These are phyloP conservation scores for Beris morrisii DNA, from an alignment of 2,888 invertebrate genomes.

Conservation along the genomic window DNA sequence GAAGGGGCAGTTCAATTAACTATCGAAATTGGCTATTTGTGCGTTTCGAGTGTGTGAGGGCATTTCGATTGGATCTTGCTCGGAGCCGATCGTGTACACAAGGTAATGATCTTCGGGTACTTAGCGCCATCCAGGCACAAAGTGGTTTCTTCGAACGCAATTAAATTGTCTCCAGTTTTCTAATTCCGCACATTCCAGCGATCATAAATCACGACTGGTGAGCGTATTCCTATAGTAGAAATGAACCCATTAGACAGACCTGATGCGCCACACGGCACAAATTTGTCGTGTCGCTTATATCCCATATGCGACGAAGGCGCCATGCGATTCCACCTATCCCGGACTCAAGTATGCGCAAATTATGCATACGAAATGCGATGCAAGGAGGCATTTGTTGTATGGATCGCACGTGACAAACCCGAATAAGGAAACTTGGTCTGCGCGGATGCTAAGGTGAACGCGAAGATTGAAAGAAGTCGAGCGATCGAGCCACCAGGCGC, in stretches of 20 bases:
- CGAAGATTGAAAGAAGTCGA: conserved; percentile 22
- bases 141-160: conserved; percentile 14
- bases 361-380: conserved; percentile 26
- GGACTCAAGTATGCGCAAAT: conserved; percentile 28
- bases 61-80: too few species aligned
- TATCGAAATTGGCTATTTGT: conserved; percentile 6
- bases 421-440: conserved; percentile 23
- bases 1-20: conserved; percentile 6
- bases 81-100: not conserved
- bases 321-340: conserved; percentile 23
- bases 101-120: not conserved
- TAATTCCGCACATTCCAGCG: conserved; percentile 17
- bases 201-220: conserved; percentile 13
- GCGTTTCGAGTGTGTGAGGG: conserved; percentile 3
- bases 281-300: conserved; percentile 8
- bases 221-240: not conserved
- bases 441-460: not conserved
- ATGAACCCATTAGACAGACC: conserved; percentile 10
- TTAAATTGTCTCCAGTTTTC: not conserved
- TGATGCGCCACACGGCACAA: conserved; percentile 2
- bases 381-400: conserved; percentile 25
- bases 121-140: conserved; percentile 10
- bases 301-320: conserved; percentile 26
- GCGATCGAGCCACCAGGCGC: conserved; percentile 15
- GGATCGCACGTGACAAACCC: conserved; percentile 29